A percentile compares a stretch with the other conserved stretches of the same genome.
Conservation (phyloP, 2,888 invertebrate genomes). For the Osmoderma eremita region DNA sequence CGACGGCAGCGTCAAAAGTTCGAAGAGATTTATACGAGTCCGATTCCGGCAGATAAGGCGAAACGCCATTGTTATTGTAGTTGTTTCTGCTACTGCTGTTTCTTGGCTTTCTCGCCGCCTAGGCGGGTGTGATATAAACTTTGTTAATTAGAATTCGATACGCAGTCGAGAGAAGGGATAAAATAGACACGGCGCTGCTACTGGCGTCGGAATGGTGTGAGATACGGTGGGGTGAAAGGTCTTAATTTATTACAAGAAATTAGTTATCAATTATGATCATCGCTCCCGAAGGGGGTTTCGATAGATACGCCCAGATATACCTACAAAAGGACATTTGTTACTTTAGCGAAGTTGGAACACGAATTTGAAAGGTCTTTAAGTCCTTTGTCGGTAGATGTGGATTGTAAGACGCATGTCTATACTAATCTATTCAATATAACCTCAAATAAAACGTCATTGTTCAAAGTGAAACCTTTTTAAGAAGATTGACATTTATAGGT, state of each 20-base stretch:
- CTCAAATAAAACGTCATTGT: too few relatives aligned
- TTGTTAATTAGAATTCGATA: constrained; percentile 47
- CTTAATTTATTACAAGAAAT: constrained; percentile 7
- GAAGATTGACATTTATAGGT: too few relatives aligned
- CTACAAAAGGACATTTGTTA: neutral
- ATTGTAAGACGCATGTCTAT: too few relatives aligned
- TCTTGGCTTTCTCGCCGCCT: constrained; percentile 32
- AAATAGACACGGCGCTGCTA: constrained; percentile 10
- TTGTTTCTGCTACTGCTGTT: constrained; percentile 18
- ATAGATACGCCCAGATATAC: neutral
- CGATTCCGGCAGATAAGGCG: constrained; percentile 53
- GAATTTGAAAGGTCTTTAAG: too few relatives aligned
- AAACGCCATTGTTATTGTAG: neutral
- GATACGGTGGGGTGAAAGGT: constrained; percentile 16
- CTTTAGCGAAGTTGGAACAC: too few relatives aligned
- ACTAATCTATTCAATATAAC: too few relatives aligned
- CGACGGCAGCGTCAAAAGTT: constrained; percentile 57
- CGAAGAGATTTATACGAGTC: constrained; percentile 55
- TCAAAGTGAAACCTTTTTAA: too few relatives aligned
- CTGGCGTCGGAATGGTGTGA: too few relatives aligned
- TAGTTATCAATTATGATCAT: constrained; percentile 19
- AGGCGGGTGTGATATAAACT: constrained; percentile 38
- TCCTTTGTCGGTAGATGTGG: too few relatives aligned
- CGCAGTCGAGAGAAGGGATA: constrained; percentile 29
- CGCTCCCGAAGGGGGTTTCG: neutral